phyloP scores from a whole-genome alignment of 2,113 vertebrate genomes.

The Ranitomeya variabilis region DNA sequence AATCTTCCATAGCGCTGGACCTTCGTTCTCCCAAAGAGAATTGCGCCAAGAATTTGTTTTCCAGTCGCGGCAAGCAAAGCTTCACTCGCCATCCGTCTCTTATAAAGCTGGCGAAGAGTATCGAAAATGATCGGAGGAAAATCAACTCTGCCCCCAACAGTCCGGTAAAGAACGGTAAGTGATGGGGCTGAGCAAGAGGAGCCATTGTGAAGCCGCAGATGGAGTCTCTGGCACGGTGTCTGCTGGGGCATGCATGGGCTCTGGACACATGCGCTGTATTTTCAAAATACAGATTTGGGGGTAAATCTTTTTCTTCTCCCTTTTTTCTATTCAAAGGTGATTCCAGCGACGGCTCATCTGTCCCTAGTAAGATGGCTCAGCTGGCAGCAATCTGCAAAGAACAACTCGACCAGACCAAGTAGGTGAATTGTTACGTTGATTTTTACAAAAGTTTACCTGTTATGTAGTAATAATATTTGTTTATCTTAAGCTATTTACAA shows the following conservation, averaged over 20 bases:
- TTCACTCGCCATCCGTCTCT: slow-evolving; percentile 93
- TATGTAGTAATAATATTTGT: too few species aligned
- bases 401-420: slow-evolving; percentile 83
- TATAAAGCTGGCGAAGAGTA: slow-evolving; percentile 86
- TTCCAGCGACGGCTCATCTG: slow-evolving; percentile 22
- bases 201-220: too few species aligned
- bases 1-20: slow-evolving; percentile 63
- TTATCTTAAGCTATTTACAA: too few species aligned
- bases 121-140: slow-evolving; percentile 87
- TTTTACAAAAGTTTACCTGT: too few species aligned
- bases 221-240: too few species aligned
- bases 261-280: too few species aligned
- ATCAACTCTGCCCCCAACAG: slow-evolving; percentile 91
- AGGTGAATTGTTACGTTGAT: slow-evolving; percentile 63
- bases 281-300: neutral
- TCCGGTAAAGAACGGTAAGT: slow-evolving; percentile 75
- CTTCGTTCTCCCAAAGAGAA: slow-evolving; percentile 75
- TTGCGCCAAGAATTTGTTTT: slow-evolving; percentile 92
- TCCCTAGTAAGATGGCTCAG: slow-evolving; percentile 83
- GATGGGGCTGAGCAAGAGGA: slow-evolving; percentile 48
- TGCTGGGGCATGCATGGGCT: too few species aligned
- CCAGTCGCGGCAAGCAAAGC: slow-evolving; percentile 76
- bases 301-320: neutral
- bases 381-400: slow-evolving; percentile 84
- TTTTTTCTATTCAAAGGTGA: neutral